Percentiles rank a stretch among this genome's conserved stretches.
phyloP scores from a whole-genome alignment of 1,140 invertebrate genomes.

The Micrasema longulum region DNA sequence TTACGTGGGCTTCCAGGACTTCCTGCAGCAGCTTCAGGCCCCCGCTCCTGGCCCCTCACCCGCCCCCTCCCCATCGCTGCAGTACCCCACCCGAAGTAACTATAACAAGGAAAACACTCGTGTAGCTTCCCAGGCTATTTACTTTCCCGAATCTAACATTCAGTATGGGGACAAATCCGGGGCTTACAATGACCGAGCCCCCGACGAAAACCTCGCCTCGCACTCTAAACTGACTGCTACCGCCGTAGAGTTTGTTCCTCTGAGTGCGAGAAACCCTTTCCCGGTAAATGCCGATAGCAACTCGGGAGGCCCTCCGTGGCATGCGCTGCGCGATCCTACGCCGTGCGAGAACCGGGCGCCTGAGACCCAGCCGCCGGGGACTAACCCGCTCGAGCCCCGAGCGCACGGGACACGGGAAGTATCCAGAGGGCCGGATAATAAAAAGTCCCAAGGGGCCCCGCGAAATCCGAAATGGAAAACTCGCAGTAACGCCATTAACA shows the following conservation, averaged over 20 bases:
- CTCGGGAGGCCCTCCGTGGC: background rate
- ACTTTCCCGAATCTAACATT: constrained; percentile 1
- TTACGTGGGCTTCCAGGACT: constrained; percentile 35
- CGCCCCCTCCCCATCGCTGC: background rate
- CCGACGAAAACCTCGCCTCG: constrained; percentile 56
- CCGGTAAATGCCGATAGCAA: background rate
- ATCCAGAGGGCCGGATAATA: background rate
- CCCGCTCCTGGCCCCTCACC: background rate
- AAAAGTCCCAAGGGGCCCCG: background rate
- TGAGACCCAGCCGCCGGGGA: background rate
- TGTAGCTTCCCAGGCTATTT: background rate
- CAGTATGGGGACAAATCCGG: background rate
- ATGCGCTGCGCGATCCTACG: background rate
- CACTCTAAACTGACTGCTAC: constrained; percentile 65
- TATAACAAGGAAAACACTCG: background rate
- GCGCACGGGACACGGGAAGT: background rate
- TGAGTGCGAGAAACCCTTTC: constrained; percentile 53
- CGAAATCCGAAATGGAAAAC: constrained; percentile 33
- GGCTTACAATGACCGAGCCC: background rate
- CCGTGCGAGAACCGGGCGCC: background rate
- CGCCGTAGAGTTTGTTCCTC: constrained; percentile 66
- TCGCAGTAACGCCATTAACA: constrained; percentile 13
- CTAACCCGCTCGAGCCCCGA: constrained; percentile 5
- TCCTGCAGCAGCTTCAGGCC: constrained; percentile 37
- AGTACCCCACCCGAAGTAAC: background rate